A percentile compares a stretch with the other conserved stretches of the same genome.
phyloP scores from a whole-genome alignment of 2,888 invertebrate genomes.

The Pristionchus exspectatus region DNA sequence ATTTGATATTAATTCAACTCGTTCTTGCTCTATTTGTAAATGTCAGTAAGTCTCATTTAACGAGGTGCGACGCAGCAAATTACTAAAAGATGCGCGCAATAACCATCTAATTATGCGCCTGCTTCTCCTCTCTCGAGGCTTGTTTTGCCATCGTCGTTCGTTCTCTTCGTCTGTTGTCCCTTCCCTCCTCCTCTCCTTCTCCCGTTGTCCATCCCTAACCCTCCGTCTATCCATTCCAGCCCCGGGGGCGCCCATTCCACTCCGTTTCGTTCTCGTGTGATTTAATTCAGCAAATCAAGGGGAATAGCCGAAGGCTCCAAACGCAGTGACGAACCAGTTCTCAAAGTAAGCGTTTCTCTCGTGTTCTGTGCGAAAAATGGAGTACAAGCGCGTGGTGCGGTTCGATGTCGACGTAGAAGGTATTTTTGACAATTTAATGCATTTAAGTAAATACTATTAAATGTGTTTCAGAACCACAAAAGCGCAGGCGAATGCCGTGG shows the following conservation, averaged over 20 bases:
- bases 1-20: not conserved
- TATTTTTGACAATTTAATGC: not conserved
- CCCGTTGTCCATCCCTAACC: not conserved
- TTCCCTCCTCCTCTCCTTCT: not conserved
- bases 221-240: not conserved
- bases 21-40: not conserved
- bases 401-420: not conserved
- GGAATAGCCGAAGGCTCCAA: not conserved
- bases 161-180: not conserved
- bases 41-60: not conserved
- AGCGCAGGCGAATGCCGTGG: constrained; percentile 38
- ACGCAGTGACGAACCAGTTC: not conserved
- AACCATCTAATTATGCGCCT: constrained; percentile 23
- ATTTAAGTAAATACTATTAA: not conserved
- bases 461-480: not conserved
- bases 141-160: constrained; percentile 20
- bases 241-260: not conserved
- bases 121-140: not conserved
- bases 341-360: constrained; percentile 12
- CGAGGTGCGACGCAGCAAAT: not conserved
- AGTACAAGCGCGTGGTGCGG: not conserved
- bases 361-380: not conserved
- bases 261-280: not conserved
- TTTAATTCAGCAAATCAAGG: constrained; percentile 36
- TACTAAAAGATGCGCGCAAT: not conserved